phyloP scores from a whole-genome alignment of 1,140 invertebrate species.

The Trichonephila clavipes region DNA sequence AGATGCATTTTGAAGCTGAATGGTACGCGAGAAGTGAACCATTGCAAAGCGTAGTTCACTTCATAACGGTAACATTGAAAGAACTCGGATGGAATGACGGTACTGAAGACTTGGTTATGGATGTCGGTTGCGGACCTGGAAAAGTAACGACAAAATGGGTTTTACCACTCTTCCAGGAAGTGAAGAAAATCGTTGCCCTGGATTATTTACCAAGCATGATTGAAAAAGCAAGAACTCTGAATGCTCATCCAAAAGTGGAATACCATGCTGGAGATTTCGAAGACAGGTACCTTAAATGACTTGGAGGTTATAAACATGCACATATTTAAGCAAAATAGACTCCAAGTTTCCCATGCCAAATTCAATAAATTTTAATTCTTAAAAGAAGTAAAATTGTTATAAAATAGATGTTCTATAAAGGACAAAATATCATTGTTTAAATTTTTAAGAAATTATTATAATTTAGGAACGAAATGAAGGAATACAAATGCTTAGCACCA shows the following conservation, averaged over 20 bases:
- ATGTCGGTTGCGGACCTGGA: conserved; percentile 23
- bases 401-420: too few species aligned
- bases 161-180: neutral
- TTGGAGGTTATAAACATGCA: too few species aligned
- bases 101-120: neutral
- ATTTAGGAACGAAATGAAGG: too few species aligned
- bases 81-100: neutral
- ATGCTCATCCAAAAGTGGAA: neutral
- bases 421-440: too few species aligned
- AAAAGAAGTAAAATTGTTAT: too few species aligned
- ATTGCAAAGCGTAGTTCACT: neutral
- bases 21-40: neutral
- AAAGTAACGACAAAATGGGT: neutral
- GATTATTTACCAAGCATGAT: neutral
- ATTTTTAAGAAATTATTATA: too few species aligned
- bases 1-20: neutral
- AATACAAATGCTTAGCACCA: too few species aligned
- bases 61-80: neutral
- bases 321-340: too few species aligned
- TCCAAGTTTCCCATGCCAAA: too few species aligned
- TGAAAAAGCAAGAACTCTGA: neutral
- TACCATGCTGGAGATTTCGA: neutral
- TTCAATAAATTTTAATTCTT: too few species aligned
- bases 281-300: neutral
- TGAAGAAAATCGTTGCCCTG: neutral